Evolutionary conservation across 1,140 invertebrate species (phyloP), one percentile per base, ranked within the genome.

Genomic region (Musca vetustissima): DNA sequence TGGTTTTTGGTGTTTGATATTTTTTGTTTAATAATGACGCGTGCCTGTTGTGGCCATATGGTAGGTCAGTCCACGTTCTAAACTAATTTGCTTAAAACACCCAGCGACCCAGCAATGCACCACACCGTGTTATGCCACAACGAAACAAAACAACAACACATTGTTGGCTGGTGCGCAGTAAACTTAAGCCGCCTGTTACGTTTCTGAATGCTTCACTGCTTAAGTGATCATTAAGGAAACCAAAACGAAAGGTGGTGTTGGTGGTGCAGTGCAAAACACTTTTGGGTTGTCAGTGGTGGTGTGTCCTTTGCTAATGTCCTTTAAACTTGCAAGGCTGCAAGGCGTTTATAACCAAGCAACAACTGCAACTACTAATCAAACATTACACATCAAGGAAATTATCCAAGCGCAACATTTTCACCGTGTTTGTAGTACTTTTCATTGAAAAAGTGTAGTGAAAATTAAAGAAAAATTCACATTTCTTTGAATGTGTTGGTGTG

Each of bases 161-260:
- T 43, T 43, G 36, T 11, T 43, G 6, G 6, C 36, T 7, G 36
- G 36, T 43, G 36, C 36, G 36, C 36, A 43, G 36, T 59, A 59
- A 59, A 59, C 55, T 59, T 59, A 28, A 59, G 19, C 32, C 32
- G 28, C 57, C 57, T 61, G 57, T 61, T 61, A 61, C 57, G 9
- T 43, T 43, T 13, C 57, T 61, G 13, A 61, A 61, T 61, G 57
- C 57, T 25, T 61, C 28, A 61, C 36, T 61, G 57, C 57, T 61
- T 61, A 36, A 61, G 57, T 13, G 57, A 61, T 61, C 28, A 61
- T 61, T 61, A 61, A 61, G 57, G 36, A 61, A 61, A 61, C 57
- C 57, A 17, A 61, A 61, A n/a, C 55, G 55, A 59, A 61, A 61
- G 57, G 57, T 61, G 57, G 57, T 61, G n/a, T 43, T 36, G 57